phyloP scores from a whole-genome alignment of 53 echinoderm and acorn worm species.

The Glandiceps talaboti region DNA sequence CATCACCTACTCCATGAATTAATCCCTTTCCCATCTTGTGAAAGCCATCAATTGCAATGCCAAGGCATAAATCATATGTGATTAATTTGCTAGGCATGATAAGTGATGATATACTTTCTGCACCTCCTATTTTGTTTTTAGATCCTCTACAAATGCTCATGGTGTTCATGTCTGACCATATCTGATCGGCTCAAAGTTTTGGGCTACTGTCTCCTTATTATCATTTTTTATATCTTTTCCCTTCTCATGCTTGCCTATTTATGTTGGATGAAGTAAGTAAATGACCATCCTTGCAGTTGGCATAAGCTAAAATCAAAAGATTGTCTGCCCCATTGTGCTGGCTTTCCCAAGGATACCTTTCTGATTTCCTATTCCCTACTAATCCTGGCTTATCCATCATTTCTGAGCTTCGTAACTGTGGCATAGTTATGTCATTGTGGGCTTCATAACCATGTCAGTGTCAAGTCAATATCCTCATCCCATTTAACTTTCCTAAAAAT shows the following conservation, averaged over 20 bases:
- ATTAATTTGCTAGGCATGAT: conserved; percentile 11
- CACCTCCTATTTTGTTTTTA: background rate
- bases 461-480: too few relatives aligned
- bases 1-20: too few relatives aligned
- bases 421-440: too few relatives aligned
- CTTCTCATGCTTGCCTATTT: conserved; percentile 14
- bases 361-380: too few relatives aligned
- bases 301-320: too few relatives aligned
- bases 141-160: background rate
- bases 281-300: background rate
- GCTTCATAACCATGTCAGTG: too few relatives aligned
- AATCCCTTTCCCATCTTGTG: too few relatives aligned
- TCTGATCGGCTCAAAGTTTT: conserved; percentile 2
- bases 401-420: too few relatives aligned
- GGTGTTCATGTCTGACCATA: conserved; percentile 2
- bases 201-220: conserved; percentile 4
- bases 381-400: too few relatives aligned
- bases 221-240: conserved; percentile 15
- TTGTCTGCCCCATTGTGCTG: too few relatives aligned
- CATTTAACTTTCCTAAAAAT: too few relatives aligned
- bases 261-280: background rate
- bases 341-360: too few relatives aligned
- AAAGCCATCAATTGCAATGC: conserved; percentile 3
- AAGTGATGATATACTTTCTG: conserved; percentile 7
- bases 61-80: background rate